These are phyloP conservation scores for Somateria mollissima DNA, from an alignment of 2,797 vertebrate species.

Conservation along the genomic window DNA sequence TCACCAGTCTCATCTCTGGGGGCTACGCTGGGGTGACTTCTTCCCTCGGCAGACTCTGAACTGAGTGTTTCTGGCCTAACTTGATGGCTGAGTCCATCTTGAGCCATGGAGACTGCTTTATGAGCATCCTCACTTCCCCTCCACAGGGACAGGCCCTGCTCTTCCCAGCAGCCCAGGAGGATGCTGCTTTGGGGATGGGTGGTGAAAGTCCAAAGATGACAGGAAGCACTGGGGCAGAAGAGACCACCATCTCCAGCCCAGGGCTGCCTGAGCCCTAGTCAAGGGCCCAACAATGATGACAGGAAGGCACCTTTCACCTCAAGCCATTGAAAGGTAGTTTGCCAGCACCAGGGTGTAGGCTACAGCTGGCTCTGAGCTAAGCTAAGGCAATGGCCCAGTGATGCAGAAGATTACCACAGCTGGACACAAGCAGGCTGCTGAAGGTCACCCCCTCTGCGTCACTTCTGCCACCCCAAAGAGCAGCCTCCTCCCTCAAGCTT, in stretches of 20 bases:
- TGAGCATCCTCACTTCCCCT: not conserved
- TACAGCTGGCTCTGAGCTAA: not conserved
- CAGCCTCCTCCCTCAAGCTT: not conserved
- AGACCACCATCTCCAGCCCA: not conserved
- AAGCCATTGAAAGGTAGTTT: not conserved
- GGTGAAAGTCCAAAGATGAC: not conserved
- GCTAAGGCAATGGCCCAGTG: not conserved
- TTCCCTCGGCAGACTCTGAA: not conserved
- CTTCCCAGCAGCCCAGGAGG: not conserved
- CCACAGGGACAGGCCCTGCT: not conserved
- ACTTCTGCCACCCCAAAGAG: not conserved
- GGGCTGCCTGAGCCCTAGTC: rapidly evolving
- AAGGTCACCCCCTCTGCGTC: not conserved
- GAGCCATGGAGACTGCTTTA: rapidly evolving
- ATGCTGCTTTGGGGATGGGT: not conserved
- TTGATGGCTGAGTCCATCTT: not conserved
- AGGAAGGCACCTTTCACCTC: not conserved
- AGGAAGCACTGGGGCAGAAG: not conserved
- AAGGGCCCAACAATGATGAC: not conserved
- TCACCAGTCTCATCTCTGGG: not conserved
- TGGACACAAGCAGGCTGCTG: not conserved
- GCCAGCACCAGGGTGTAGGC: not conserved
- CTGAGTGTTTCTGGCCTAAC: not conserved
- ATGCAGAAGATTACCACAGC: not conserved
- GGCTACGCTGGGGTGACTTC: no score